Percentiles rank a stretch among this genome's conserved stretches.
Conservation (phyloP, 2,888 invertebrate genomes). For the Hydrotaea cyrtoneurina region DNA sequence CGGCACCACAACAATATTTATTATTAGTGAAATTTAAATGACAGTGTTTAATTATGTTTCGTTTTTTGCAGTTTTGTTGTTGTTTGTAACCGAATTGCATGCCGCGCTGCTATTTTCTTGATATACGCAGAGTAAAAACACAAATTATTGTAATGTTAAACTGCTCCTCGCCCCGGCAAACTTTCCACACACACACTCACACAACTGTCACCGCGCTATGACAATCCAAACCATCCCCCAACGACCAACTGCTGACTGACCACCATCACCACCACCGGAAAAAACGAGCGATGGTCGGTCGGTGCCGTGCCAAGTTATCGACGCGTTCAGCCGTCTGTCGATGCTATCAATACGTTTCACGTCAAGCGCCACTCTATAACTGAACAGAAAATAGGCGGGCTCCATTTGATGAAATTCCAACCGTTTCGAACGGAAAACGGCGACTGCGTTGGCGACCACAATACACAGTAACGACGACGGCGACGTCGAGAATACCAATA, state of each 20-base stretch:
- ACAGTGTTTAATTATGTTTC: too few relatives aligned
- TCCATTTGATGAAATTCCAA: slow-evolving; percentile 60
- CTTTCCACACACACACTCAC: slow-evolving; percentile 56
- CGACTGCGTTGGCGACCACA: slow-evolving; percentile 27
- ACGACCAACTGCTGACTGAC: slow-evolving; percentile 38
- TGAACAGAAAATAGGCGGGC: slow-evolving; percentile 69
- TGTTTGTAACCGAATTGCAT: slow-evolving; percentile 8
- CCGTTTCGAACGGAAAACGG: slow-evolving; percentile 39
- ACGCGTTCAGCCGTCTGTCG: not conserved
- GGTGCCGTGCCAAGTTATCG: not conserved
- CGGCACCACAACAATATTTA: too few relatives aligned
- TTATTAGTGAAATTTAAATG: too few relatives aligned
- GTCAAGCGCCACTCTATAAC: slow-evolving; percentile 70
- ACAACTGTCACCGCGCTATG: slow-evolving; percentile 33
- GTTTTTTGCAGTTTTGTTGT: too few relatives aligned
- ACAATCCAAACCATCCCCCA: not conserved
- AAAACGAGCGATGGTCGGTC: not conserved
- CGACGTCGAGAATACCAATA: not conserved
- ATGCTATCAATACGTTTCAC: slow-evolving; percentile 34
- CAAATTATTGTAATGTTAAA: not conserved
- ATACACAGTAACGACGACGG: too few relatives aligned
- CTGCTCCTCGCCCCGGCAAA: not conserved
- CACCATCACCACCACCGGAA: slow-evolving; percentile 19
- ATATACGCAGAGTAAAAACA: slow-evolving; percentile 1
- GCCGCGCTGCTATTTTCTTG: slow-evolving; percentile 9